phyloP scores from a whole-genome alignment of 2,113 vertebrate genomes.

The Gymnarchus niloticus region DNA sequence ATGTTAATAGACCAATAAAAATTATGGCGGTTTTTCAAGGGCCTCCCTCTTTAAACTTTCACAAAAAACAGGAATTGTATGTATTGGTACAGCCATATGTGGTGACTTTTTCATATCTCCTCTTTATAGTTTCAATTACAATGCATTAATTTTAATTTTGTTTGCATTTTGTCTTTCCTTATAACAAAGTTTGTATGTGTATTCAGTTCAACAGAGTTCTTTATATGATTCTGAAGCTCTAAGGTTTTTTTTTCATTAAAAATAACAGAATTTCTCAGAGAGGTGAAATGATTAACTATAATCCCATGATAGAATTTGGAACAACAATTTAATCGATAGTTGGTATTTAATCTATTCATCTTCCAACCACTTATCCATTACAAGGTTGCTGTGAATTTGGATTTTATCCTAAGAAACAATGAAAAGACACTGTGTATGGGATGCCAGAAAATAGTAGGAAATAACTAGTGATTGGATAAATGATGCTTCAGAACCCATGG shows the following conservation, averaged over 20 bases:
- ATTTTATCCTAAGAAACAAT: neutral
- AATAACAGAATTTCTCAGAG: neutral
- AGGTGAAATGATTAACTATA: neutral
- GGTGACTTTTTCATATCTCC: neutral
- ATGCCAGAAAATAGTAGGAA: too few relatives aligned
- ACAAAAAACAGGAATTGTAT: neutral
- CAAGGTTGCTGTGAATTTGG: neutral
- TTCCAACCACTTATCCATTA: neutral
- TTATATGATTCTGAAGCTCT: neutral
- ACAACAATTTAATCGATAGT: neutral
- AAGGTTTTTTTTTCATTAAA: neutral
- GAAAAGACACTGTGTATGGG: neutral
- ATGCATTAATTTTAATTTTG: constrained; percentile 4
- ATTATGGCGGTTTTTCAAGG: neutral
- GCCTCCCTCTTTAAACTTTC: neutral
- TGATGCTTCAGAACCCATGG: too few relatives aligned
- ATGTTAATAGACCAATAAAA: constrained; percentile 14
- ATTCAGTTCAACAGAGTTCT: neutral
- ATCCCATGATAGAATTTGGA: neutral
- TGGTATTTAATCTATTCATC: neutral
- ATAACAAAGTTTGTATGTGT: neutral
- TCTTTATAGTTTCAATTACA: neutral
- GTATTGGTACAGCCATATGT: neutral
- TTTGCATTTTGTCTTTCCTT: neutral
- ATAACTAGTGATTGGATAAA: too few relatives aligned